Percentiles rank a stretch among this genome's conserved stretches.
phyloP scores from a whole-genome alignment of 2,113 vertebrate species.

The Tachycineta bicolor region DNA sequence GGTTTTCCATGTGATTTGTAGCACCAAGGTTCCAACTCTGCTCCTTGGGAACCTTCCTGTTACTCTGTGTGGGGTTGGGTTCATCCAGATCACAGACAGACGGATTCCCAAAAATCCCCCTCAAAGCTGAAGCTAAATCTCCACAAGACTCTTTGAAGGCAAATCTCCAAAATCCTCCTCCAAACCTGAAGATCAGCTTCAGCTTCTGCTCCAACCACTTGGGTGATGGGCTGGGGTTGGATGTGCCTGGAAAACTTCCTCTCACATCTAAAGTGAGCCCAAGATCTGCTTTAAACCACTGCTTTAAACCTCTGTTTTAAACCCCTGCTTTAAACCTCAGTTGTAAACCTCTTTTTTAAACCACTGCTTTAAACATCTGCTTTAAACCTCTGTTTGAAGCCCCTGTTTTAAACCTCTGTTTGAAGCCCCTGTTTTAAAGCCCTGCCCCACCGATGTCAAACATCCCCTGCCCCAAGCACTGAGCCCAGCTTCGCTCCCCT shows the following conservation, averaged over 20 bases:
- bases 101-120: background rate
- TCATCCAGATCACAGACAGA: background rate
- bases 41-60: background rate
- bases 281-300: background rate
- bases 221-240: fast-evolving
- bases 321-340: background rate
- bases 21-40: background rate
- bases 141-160: background rate
- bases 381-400: background rate
- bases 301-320: background rate
- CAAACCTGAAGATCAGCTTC: background rate
- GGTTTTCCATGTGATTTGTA: background rate
- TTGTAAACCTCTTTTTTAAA: background rate
- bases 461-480: fast-evolving
- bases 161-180: background rate
- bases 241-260: background rate
- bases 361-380: background rate
- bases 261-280: background rate
- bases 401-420: background rate
- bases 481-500: background rate
- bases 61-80: background rate
- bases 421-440: background rate
- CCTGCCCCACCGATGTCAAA: fast-evolving
- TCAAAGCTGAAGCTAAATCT: no score
- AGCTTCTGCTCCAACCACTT: background rate